Base-by-base conservation (phyloP, 1,140 invertebrate genomes). In the Panagrolaimus sp. region DNA sequence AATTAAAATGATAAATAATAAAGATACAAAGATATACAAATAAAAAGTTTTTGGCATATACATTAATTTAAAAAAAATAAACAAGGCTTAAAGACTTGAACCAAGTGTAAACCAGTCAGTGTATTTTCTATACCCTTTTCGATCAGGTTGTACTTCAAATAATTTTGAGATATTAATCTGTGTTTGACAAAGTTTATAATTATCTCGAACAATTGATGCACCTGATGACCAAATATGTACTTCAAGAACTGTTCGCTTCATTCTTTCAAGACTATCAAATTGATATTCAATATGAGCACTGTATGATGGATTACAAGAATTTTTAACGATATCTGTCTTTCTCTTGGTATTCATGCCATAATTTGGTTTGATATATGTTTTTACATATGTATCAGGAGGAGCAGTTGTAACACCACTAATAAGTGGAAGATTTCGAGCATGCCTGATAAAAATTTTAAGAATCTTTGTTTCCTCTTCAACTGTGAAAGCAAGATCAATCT, bases 291-390 rank as follows among this genome's bases (percentile, higher is more conserved):
- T 47, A 43, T 74, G 67, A 7, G 55, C 55, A 28, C 78, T 76
- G 43, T 78, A 76, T 1, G 76, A 78, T 14, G 75, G 75, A 65
- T 77, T 77, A 43, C 55, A 73, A 4, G 71, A 43, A 67, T 69
- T 69, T 69, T 70, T 68, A 12, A 68, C 65, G 28, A 77, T 63
- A 21, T 64, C 38, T 8, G 75, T 77, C 32, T 77, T 76, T 45
- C 67, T 44, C 47, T 77, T 76, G 24, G 63, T 68, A 45, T 68
- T 17, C 10, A 48, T 38, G 14, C 45, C 46, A 10, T 68, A 28
- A 15, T 26, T n/a, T 43, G 8, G 17, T 65, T 52, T 43, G n/a
- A 28, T 48, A 26, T 76, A 78, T 10, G 62, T 70, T 65, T 76
- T 76, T 32, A 76, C 75, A 62, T 76, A 76, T 46, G 78, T 73